Percentiles rank a stretch among this genome's conserved stretches.
phyloP scores from a whole-genome alignment of 2,797 vertebrate species.

The Alectoris magna region DNA sequence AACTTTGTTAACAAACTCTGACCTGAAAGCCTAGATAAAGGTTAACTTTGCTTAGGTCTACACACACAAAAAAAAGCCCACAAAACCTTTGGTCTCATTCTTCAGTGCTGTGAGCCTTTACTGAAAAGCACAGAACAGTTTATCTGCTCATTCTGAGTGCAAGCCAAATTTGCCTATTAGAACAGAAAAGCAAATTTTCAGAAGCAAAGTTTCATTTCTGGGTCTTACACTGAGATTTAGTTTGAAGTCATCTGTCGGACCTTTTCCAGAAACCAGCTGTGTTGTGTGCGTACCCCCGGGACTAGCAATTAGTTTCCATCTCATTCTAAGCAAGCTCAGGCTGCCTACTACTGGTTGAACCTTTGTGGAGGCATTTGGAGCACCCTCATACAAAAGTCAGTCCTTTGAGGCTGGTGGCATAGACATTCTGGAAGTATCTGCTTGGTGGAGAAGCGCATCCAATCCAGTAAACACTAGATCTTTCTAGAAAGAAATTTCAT shows the following conservation, averaged over 20 bases:
- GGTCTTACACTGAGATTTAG: not conserved
- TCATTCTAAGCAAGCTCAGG: not conserved
- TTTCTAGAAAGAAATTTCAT: not conserved
- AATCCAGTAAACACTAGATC: not conserved
- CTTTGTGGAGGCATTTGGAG: not conserved
- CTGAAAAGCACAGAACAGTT: not conserved
- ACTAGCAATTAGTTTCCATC: not conserved
- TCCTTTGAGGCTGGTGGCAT: not conserved
- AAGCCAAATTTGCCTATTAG: not conserved
- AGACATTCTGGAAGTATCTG: accelerated
- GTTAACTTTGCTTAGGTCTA: not conserved
- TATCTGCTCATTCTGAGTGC: not conserved
- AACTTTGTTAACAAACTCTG: not conserved
- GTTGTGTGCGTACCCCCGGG: not conserved
- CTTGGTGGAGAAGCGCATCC: not conserved
- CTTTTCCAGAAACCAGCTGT: not conserved
- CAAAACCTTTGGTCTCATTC: not conserved
- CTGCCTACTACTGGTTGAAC: not conserved
- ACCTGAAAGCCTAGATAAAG: not conserved
- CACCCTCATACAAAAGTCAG: not conserved
- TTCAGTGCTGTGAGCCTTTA: not conserved
- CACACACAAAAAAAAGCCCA: not conserved
- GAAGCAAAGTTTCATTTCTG: not conserved
- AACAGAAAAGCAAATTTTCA: not conserved
- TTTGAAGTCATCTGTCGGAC: not conserved